Evolutionary conservation across 2,113 vertebrate genomes (phyloP).

Genomic region (Oryzias javanicus): DNA sequence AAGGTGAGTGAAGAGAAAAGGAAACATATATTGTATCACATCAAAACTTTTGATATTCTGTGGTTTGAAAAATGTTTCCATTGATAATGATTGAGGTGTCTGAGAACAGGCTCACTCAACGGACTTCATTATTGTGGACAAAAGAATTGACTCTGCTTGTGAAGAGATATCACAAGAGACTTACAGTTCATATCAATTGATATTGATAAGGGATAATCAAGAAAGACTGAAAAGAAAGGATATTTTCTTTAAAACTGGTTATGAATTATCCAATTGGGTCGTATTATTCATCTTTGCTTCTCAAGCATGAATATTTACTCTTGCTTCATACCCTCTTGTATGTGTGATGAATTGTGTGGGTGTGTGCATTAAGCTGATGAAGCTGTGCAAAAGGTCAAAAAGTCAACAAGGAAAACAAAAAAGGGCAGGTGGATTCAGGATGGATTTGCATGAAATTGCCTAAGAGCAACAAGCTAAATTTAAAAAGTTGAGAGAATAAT

Average conservation of each 20-base stretch:
- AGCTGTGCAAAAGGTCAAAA: conserved; percentile 59
- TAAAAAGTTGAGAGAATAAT: conserved; percentile 52
- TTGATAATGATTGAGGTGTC: conserved; percentile 78
- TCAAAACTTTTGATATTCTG: conserved; percentile 65
- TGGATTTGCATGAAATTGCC: conserved; percentile 63
- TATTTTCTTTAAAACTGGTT: not conserved
- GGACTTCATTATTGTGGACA: conserved; percentile 73
- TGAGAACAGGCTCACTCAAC: conserved; percentile 82
- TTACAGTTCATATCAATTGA: not conserved
- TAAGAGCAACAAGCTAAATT: conserved; percentile 67
- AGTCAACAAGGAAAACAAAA: conserved; percentile 65
- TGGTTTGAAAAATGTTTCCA: conserved; percentile 78
- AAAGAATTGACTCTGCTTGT: conserved; percentile 78
- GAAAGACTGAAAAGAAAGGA: not conserved
- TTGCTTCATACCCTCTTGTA: no score
- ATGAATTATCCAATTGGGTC: not conserved
- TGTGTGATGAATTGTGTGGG: no score
- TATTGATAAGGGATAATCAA: not conserved
- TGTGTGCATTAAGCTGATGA: conserved; percentile 58
- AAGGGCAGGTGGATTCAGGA: conserved; percentile 59
- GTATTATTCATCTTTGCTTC: not conserved
- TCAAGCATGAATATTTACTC: no score
- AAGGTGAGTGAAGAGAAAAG: conserved; percentile 68
- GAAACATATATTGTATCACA: conserved; percentile 67
- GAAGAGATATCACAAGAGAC: conserved; percentile 74